Evolutionary conservation across 2,888 invertebrate species (phyloP).

Genomic region (Zygothrica quintamaculata): DNA sequence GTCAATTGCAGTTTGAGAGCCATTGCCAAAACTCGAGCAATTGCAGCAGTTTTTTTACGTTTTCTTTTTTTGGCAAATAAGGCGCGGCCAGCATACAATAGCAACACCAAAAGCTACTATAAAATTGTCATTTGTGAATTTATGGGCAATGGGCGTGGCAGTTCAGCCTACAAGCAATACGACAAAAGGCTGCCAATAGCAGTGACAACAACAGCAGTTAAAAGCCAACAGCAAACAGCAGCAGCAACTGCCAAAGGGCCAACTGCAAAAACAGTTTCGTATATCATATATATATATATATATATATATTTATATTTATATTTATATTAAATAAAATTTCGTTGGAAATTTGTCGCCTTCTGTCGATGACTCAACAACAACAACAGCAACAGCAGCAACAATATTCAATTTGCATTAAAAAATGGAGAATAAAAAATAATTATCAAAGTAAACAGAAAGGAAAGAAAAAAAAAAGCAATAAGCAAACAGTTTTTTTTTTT

Average conservation of each 20-base stretch:
- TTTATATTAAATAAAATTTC: too few species aligned
- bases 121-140: conserved; percentile 18
- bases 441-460: conserved; percentile 62
- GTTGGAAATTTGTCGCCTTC: not conserved
- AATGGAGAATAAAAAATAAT: conserved; percentile 29
- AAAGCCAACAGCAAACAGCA: not conserved
- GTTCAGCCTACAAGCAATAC: conserved; percentile 15
- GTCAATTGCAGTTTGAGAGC: conserved; percentile 35
- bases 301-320: too few species aligned
- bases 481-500: conserved; percentile 35
- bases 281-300: too few species aligned
- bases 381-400: too few species aligned
- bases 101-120: conserved; percentile 37
- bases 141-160: conserved; percentile 32
- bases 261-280: too few species aligned
- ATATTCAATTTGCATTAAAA: conserved; percentile 21
- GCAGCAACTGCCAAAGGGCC: not conserved
- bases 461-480: too few species aligned
- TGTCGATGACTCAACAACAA: conserved; percentile 45
- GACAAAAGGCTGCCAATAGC: not conserved
- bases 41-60: conserved; percentile 4
- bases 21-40: conserved; percentile 26
- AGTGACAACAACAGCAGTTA: conserved; percentile 1
- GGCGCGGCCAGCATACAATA: conserved; percentile 31
- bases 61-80: conserved; percentile 20